phyloP scores from a whole-genome alignment of 2,113 vertebrate species.

The Aldabrachelys gigantea region DNA sequence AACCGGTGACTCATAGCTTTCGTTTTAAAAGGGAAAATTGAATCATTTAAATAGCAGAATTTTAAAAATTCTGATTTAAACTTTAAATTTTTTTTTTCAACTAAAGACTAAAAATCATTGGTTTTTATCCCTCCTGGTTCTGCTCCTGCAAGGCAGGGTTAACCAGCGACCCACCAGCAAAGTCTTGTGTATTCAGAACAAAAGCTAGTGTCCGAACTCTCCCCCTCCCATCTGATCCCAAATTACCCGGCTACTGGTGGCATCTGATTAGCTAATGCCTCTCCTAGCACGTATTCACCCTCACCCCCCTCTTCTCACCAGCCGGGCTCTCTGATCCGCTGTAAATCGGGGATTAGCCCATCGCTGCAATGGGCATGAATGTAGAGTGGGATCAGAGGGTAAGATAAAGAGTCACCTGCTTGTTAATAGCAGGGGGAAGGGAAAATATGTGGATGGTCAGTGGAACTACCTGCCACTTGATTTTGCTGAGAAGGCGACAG shows the following conservation, averaged over 20 bases:
- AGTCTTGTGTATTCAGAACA: background rate
- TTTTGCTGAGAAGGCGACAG: background rate
- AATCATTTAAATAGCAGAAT: too few species aligned
- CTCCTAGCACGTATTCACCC: too few species aligned
- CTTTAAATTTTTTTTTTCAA: background rate
- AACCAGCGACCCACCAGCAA: background rate
- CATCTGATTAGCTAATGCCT: background rate
- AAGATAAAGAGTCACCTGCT: background rate
- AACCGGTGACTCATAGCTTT: background rate
- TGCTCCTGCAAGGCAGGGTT: background rate
- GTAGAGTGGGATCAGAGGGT: background rate
- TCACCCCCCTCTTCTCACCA: background rate
- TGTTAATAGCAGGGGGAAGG: background rate
- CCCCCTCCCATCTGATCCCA: too few species aligned
- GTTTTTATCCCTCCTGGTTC: background rate
- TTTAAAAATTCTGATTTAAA: background rate
- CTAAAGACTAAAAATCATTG: background rate
- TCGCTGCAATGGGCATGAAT: background rate
- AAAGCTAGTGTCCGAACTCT: too few species aligned
- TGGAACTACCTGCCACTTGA: background rate
- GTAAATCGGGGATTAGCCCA: background rate
- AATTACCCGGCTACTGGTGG: background rate
- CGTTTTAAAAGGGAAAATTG: background rate
- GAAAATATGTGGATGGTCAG: background rate
- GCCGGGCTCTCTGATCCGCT: background rate